These are phyloP conservation scores for Nyctalus aviator DNA, from an alignment of 2,797 vertebrate genomes.

Conservation along the genomic window DNA sequence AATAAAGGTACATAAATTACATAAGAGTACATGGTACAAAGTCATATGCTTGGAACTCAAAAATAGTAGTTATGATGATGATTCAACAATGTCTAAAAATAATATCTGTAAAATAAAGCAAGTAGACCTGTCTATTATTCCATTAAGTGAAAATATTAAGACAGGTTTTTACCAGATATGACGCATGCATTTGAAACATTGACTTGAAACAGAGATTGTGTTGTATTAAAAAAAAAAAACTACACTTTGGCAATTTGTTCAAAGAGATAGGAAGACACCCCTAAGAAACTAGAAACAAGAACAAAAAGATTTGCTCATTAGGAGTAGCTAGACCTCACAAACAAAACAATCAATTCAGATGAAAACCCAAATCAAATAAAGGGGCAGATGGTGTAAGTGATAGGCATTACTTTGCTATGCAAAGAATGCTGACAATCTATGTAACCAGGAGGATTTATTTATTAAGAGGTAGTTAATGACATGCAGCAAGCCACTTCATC, in stretches of 20 bases:
- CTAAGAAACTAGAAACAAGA: background rate
- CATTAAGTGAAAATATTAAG: background rate
- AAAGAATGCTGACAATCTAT: background rate
- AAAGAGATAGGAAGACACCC: background rate
- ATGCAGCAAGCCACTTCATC: background rate
- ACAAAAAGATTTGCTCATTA: background rate
- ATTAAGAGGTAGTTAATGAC: background rate
- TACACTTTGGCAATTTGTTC: conserved; percentile 37
- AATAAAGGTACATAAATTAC: background rate
- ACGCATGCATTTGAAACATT: background rate
- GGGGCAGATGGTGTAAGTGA: background rate
- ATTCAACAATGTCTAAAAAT: conserved; percentile 12
- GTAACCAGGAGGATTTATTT: background rate
- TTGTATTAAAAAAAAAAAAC: background rate
- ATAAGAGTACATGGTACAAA: background rate
- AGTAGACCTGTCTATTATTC: background rate
- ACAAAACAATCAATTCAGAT: background rate
- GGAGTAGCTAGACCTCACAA: background rate
- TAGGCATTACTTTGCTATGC: background rate
- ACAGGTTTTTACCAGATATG: background rate
- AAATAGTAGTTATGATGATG: background rate
- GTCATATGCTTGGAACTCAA: background rate
- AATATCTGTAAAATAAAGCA: conserved; percentile 36
- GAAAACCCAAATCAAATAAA: background rate
- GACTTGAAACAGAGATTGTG: background rate